Conservation (phyloP, 2,888 invertebrate species). For the Blomia tropicalis region DNA sequence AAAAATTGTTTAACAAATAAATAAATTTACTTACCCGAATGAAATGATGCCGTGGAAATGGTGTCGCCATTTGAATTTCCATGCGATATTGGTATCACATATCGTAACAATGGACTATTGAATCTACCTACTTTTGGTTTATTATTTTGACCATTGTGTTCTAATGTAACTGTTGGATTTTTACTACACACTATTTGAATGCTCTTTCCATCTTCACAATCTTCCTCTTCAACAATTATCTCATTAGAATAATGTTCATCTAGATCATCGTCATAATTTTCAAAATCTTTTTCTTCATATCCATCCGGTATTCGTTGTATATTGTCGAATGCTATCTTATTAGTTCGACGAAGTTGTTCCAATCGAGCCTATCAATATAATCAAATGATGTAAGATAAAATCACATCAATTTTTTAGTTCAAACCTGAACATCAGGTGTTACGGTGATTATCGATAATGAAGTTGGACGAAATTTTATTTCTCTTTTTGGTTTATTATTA, state of each 20-base stretch:
- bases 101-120: background rate
- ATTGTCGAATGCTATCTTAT: background rate
- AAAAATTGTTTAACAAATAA: background rate
- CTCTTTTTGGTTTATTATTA: background rate
- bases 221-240: background rate
- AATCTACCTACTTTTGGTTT: background rate
- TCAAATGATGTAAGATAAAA: background rate
- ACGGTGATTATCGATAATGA: constrained; percentile 4
- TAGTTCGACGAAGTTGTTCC: background rate
- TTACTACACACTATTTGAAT: background rate
- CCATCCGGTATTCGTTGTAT: background rate
- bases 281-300: background rate
- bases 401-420: background rate
- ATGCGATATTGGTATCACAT: background rate
- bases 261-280: background rate
- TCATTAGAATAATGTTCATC: background rate
- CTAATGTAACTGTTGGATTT: background rate
- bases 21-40: background rate
- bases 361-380: background rate
- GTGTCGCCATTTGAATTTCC: background rate
- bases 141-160: background rate
- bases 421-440: background rate
- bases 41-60: constrained; percentile 4
- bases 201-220: background rate
- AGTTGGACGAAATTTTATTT: constrained; percentile 9